Evolutionary conservation across 2,113 vertebrate species (phyloP), one percentile per base, ranked within the genome.

Genomic region (Alethe castanea): DNA sequence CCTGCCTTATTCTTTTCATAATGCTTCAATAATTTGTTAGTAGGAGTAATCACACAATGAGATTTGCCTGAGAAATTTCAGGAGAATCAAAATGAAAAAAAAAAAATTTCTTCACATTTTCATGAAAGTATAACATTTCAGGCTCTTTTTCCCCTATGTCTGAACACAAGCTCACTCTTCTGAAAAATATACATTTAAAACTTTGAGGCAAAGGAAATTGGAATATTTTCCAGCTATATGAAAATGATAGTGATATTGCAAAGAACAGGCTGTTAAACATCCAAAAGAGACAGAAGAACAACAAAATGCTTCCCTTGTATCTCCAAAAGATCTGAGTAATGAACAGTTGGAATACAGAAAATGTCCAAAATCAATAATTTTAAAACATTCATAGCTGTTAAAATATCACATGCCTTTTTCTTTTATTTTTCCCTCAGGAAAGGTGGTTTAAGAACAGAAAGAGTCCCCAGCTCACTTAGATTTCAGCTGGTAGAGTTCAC

Each of bases 31-130:
- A n/a, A 71, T 94, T 93, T 94, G 45, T 86, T 90, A 73, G 71
- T 23, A 86, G 92, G 52, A 77, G n/a, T 40, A 96, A 88, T 52
- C 66, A 78, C 79, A 88, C 71, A 93, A 80, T 66, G 60, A 83
- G 59, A 86, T 64, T 83, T 93, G 74, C 35, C 47, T 42, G 31
- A 96, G 67, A 96, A 91, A 93, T 78, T 94, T 92, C 79, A 93
- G 29, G 20, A 59, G 50, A 86, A 81, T 50, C 26, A 86, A 90
- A 94, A 86, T 36, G 4, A 11, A 53, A 82, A 54, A 48, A 35
- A 35, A 61, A 48, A 44, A 66, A 13, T 2, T 77, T 78, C 31
- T 69, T 76, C 48, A 66, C 13, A 52, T 77, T 93, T 94, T 94
- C 56, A 64, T 61, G 20, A 28, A 95, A 95, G 33, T 47, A 14